Conservation (phyloP, 2,888 invertebrate species). For the Heteromyza rotundicornis region DNA sequence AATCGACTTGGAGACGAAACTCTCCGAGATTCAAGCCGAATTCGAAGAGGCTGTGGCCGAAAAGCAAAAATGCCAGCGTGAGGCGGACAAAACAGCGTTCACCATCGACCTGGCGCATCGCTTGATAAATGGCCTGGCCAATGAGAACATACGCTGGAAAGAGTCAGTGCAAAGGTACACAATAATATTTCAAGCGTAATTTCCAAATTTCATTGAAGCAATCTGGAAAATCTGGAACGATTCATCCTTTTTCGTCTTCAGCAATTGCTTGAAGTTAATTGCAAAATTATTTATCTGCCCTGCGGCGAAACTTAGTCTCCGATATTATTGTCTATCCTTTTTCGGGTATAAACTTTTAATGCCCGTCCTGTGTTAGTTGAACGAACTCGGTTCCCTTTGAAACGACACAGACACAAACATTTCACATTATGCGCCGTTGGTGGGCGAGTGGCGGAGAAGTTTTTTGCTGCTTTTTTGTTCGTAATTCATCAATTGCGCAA, state of each 20-base stretch:
- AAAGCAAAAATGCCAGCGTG: constrained; percentile 89
- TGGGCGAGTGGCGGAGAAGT: too few relatives aligned
- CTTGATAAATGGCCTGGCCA: constrained; percentile 89
- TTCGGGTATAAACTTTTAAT: too few relatives aligned
- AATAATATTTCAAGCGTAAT: not conserved
- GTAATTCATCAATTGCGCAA: too few relatives aligned
- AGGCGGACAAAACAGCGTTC: constrained; percentile 87
- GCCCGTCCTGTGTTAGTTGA: too few relatives aligned
- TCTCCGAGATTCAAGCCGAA: constrained; percentile 78
- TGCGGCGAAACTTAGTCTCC: too few relatives aligned
- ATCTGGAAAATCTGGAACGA: not conserved
- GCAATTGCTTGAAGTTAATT: too few relatives aligned
- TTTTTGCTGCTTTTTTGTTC: too few relatives aligned
- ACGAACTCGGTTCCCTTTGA: too few relatives aligned
- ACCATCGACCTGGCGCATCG: constrained; percentile 93
- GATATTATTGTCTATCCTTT: too few relatives aligned
- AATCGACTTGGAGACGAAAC: constrained; percentile 72
- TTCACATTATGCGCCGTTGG: too few relatives aligned
- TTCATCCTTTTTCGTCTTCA: constrained; percentile 15
- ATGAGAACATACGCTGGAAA: constrained; percentile 74
- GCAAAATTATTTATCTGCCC: too few relatives aligned
- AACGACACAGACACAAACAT: too few relatives aligned
- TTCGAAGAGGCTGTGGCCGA: constrained; percentile 86
- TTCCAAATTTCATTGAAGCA: not conserved
- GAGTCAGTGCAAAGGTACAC: constrained; percentile 58